phyloP scores from a whole-genome alignment of 2,113 vertebrate genomes.

The Pelusios castaneus region DNA sequence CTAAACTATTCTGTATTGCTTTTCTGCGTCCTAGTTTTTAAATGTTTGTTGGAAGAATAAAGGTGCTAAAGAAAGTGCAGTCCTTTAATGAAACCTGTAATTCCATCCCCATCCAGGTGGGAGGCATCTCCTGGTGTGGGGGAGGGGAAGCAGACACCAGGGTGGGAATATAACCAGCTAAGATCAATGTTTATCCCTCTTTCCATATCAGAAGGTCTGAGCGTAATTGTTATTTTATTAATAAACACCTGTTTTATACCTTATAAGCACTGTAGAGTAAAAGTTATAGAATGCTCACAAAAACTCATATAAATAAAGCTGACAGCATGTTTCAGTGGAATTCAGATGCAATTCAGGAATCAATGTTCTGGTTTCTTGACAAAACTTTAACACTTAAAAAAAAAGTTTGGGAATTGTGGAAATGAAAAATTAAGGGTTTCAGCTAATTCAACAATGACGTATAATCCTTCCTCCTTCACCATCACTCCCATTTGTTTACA shows the following conservation, averaged over 20 bases:
- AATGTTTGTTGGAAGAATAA: slow-evolving; percentile 6
- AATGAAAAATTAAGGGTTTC: not conserved
- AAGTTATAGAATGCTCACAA: not conserved
- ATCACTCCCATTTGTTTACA: not conserved
- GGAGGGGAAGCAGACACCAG: not conserved
- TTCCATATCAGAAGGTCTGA: not conserved
- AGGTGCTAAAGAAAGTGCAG: not conserved
- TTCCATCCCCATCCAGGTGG: not conserved
- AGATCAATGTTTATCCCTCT: not conserved
- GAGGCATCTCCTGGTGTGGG: not conserved
- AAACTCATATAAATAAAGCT: too few relatives aligned
- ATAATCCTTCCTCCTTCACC: not conserved
- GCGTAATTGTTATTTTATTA: not conserved
- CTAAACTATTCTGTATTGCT: not conserved
- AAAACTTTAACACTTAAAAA: not conserved
- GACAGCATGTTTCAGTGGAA: too few relatives aligned
- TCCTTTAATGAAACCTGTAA: not conserved
- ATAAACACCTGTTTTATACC: not conserved
- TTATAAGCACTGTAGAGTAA: not conserved
- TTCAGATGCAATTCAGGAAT: too few relatives aligned
- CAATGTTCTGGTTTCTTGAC: not conserved
- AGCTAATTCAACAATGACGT: not conserved
- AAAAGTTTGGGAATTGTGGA: not conserved
- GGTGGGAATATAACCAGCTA: not conserved
- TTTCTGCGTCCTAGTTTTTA: not conserved